Evolutionary conservation across 2,888 invertebrate species (phyloP), one percentile per base, ranked within the genome.

Genomic region (Noctua janthina): DNA sequence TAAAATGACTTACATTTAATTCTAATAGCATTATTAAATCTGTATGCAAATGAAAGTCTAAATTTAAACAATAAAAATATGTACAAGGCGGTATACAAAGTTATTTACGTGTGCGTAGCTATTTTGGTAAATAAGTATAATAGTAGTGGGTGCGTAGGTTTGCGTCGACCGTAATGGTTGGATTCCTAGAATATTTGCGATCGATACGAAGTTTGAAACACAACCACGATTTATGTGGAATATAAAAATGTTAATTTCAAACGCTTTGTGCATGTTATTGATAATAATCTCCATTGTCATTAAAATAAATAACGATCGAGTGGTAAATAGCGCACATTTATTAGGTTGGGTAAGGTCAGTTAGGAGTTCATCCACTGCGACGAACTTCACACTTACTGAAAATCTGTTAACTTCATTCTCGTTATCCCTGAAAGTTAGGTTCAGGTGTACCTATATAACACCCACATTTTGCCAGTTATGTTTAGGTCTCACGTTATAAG

Each of bases 141-240:
- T 76, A 76, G 69, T 78, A 71, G 66, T 64, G 56, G 70, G 80
- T 82, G 85, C 83, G 89, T 89, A 71, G 79, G 78, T 78, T 76
- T 70, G 71, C 78, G 78, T 79, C 73, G 68, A 49, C 62, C 56
- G 35, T 71, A 79, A 75, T 77, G 62, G 68, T 35, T 74, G 74
- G 35, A 72, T 88, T 89, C 89, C 64, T 70, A 83, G 89, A 89
- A 89, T 70, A 59, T 29, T 82, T 66, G 46, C 59, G 87, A 90
- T 89, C 89, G 82, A 89, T 89, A 85, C 10, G 35, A 39, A 75
- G 43, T 79, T 80, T 68, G 79, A 85, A 83, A 81, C 76, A 80
- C n/a, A 68, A 46, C 67, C 29, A 76, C 77, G 78, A 82, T 84
- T 84, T 78, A 86, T 86, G 90, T 84, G 69, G 29, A 74, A 76